These are phyloP conservation scores for Nymphicus hollandicus DNA, from an alignment of 2,113 vertebrate species.

Conservation along the genomic window DNA sequence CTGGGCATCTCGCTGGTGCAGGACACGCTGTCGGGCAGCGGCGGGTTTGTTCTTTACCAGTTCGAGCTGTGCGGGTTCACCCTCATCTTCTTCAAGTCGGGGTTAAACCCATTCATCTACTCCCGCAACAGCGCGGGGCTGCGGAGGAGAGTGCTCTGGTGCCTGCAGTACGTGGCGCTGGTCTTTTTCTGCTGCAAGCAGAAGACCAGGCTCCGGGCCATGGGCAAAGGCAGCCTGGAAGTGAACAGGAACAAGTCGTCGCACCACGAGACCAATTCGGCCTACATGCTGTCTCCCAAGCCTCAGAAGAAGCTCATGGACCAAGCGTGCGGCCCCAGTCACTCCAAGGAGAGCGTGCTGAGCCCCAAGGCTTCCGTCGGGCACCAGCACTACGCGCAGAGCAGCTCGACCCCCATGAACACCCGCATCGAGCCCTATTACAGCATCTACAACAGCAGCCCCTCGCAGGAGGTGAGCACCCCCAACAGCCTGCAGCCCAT, in stretches of 20 bases:
- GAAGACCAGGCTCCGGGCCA: conserved; percentile 88
- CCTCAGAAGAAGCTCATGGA: conserved; percentile 88
- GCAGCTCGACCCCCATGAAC: conserved; percentile 92
- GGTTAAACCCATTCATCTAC: conserved; percentile 96
- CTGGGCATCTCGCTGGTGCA: conserved; percentile 88
- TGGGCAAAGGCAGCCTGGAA: conserved; percentile 93
- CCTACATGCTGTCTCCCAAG: conserved; percentile 91
- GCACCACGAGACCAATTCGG: conserved; percentile 95
- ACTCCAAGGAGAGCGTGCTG: conserved; percentile 83
- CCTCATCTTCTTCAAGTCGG: conserved; percentile 93
- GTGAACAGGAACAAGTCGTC: conserved; percentile 96
- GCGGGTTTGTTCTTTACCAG: conserved; percentile 88
- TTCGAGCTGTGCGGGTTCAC: conserved; percentile 93
- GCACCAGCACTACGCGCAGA: conserved; percentile 82
- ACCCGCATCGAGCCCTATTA: conserved; percentile 95
- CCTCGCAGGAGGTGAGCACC: conserved; percentile 80
- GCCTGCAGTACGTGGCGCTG: conserved; percentile 81
- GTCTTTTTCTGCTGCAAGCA: conserved; percentile 88
- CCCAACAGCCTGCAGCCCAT: conserved; percentile 81
- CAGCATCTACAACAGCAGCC: conserved; percentile 94
- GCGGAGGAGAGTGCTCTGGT: conserved; percentile 86
- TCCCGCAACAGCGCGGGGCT: conserved; percentile 93
- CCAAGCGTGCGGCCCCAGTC: conserved; percentile 90
- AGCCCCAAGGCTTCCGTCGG: conserved; percentile 80
- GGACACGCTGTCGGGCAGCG: conserved; percentile 78